Percentiles rank a stretch among this genome's conserved stretches.
Conservation (phyloP, 1,140 invertebrate genomes). For the Drosophila seguyi region DNA sequence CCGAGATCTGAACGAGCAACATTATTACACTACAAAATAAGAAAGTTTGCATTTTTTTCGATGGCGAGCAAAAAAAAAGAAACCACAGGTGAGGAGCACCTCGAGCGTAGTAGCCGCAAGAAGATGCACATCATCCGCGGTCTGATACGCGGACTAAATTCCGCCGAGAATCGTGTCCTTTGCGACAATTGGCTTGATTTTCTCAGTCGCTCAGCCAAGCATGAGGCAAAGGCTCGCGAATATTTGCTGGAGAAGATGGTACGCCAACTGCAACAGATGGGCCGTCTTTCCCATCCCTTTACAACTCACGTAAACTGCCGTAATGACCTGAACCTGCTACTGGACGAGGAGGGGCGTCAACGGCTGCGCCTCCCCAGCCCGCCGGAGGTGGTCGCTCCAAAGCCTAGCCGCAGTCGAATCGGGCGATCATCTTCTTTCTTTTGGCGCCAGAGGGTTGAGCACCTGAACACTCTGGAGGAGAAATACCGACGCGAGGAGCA, state of each 20-base stretch:
- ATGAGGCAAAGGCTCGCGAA: slow-evolving; percentile 1
- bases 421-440: background rate
- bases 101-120: background rate
- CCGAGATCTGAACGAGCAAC: background rate
- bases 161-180: background rate
- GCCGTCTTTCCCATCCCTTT: slow-evolving; percentile 10
- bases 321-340: background rate
- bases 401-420: too few species aligned
- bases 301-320: background rate
- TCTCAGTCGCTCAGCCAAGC: background rate
- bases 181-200: slow-evolving; percentile 2
- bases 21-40: background rate
- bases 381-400: background rate
- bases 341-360: slow-evolving; percentile 3
- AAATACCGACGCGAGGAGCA: slow-evolving; percentile 4
- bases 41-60: background rate
- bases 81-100: background rate
- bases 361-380: background rate
- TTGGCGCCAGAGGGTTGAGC: slow-evolving; percentile 1
- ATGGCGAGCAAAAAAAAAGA: background rate
- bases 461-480: slow-evolving; percentile 4
- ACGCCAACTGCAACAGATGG: slow-evolving; percentile 4
- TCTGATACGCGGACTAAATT: background rate
- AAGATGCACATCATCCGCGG: slow-evolving; percentile 1
- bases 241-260: slow-evolving; percentile 15